phyloP scores from a whole-genome alignment of 2,797 vertebrate genomes.

The Pangasius mekongensis region DNA sequence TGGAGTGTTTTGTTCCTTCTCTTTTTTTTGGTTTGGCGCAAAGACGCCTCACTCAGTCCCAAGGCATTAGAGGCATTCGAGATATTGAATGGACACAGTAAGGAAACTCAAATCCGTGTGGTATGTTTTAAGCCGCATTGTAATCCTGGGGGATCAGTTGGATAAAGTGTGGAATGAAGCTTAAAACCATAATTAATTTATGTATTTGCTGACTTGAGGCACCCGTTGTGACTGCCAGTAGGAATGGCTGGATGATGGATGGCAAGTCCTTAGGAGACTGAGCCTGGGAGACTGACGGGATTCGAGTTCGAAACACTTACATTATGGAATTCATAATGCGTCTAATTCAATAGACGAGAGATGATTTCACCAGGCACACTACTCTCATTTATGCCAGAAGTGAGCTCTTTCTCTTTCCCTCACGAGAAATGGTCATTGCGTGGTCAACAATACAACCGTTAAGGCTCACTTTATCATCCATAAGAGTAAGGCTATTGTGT shows the following conservation, averaged over 20 bases:
- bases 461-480: conserved; percentile 35
- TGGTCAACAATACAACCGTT: conserved; percentile 22
- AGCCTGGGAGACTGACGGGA: conserved; percentile 55
- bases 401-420: not conserved
- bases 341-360: conserved; percentile 64
- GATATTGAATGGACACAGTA: conserved; percentile 56
- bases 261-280: conserved; percentile 55
- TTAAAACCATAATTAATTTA: conserved; percentile 86
- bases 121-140: conserved; percentile 74
- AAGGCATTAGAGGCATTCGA: conserved; percentile 43
- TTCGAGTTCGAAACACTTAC: conserved; percentile 47
- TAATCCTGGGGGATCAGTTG: conserved; percentile 81
- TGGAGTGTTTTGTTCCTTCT: not conserved
- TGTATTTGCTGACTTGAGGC: conserved; percentile 82
- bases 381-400: conserved; percentile 47
- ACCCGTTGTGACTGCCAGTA: conserved; percentile 74
- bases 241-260: conserved; percentile 76
- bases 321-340: conserved; percentile 57
- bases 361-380: conserved; percentile 65
- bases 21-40: not conserved
- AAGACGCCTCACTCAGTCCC: not conserved
- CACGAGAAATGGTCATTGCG: conserved; percentile 30
- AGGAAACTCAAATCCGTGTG: conserved; percentile 61
- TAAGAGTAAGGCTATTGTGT: conserved; percentile 46
- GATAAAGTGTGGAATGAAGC: conserved; percentile 80